Base-by-base conservation (phyloP, 2,113 vertebrate species). In the Gracilinanus agilis region DNA sequence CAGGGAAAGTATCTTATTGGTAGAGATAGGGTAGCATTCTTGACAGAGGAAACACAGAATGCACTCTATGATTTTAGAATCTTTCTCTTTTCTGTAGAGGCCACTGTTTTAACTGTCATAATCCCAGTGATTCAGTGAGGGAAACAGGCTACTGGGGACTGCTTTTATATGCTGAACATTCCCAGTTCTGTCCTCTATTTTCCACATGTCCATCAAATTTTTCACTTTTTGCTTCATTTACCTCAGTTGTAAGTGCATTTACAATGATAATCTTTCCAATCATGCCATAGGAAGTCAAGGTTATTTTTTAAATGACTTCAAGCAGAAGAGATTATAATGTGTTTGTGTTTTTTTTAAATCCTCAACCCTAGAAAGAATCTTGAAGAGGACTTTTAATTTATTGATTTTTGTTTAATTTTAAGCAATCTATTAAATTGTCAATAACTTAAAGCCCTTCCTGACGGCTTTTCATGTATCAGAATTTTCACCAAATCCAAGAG, bases 151-250 rank as follows among this genome's bases (percentile, higher is more conserved):
- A 53, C 8, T 0, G 34, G 24, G 49, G 55, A 0, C 49, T 67
- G 93, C 61, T 75, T 75, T 75, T 19, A 34, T n/a, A n/a, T 75
- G 29, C 5, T 5, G n/a, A 0, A 10, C 90, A 7, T 94, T 34
- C 56, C 55, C 1, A 12, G 40, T 54, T 91, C 54, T 67, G 9
- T 49, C 29, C 7, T 21, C 92, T 13, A 89, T 91, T 54, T 90
- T 75, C 75, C 90, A 34, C 23, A 2, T 90, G 9, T 94, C 53
- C 88, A 25, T 54, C 34, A 58, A 58, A 29, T 89, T 91, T 94
- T 95, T 55, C 55, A 75, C 53, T 56, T 21, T 75, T 0, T 53
- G 53, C 44, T 34, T 94, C n/a, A 67, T 92, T 94, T 96, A 24
- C 40, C 21, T 67, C 88, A 61, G 21, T 13, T 53, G 54, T 89